A percentile compares a stretch with the other conserved stretches of the same genome.
Conservation (phyloP, 2,888 invertebrate species). For the Tholera decimalis region DNA sequence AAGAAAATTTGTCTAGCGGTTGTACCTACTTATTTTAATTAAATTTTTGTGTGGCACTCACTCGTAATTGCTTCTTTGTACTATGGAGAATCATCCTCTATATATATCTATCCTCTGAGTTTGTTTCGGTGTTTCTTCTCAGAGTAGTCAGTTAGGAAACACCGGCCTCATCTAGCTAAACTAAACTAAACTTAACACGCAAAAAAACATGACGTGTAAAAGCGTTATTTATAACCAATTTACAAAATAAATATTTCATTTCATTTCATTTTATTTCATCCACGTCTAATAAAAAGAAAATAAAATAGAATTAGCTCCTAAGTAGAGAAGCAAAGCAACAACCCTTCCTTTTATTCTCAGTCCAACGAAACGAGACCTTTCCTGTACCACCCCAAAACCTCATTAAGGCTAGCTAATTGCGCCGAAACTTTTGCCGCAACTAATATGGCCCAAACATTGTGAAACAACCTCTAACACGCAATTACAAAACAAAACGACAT, state of each 20-base stretch:
- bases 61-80: background rate
- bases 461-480: constrained; percentile 75
- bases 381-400: constrained; percentile 47
- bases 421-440: constrained; percentile 63
- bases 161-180: too few relatives aligned
- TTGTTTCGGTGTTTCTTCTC: too few relatives aligned
- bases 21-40: constrained; percentile 29
- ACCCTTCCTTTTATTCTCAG: constrained; percentile 50
- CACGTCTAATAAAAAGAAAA: background rate
- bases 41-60: constrained; percentile 37
- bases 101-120: too few relatives aligned
- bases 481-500: constrained; percentile 83
- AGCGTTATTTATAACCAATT: too few relatives aligned
- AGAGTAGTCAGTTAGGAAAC: too few relatives aligned
- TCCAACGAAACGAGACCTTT: constrained; percentile 43
- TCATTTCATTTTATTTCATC: too few relatives aligned
- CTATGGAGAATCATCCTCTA: background rate
- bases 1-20: constrained; percentile 47
- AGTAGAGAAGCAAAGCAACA: constrained; percentile 30
- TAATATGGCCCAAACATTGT: constrained; percentile 65
- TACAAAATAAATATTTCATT: too few relatives aligned
- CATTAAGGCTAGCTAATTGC: constrained; percentile 63
- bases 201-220: too few relatives aligned
- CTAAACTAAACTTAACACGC: too few relatives aligned
- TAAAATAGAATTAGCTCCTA: constrained; percentile 5